phyloP scores from a whole-genome alignment of 2,797 vertebrate genomes.

The Mus minutoides region DNA sequence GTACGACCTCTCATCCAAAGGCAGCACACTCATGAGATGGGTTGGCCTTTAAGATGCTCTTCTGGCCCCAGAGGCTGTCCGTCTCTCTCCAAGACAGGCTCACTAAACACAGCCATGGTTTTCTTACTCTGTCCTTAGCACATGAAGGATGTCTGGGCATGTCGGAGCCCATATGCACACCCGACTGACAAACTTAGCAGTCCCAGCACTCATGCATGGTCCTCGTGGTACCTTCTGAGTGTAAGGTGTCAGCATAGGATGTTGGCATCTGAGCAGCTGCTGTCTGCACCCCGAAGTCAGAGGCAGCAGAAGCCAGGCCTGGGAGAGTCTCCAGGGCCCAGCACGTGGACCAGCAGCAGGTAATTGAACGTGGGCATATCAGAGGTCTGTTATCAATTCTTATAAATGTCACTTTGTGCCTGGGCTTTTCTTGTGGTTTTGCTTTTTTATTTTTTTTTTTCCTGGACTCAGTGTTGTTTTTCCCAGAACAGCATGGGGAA shows the following conservation, averaged over 20 bases:
- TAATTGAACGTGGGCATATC: not conserved
- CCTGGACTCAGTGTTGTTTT: not conserved
- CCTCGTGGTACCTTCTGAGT: not conserved
- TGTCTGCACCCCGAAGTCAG: not conserved
- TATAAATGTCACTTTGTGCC: not conserved
- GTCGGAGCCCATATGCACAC: no score
- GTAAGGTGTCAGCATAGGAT: not conserved
- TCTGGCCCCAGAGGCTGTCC: no score
- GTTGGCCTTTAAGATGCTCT: not conserved
- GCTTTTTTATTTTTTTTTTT: not conserved
- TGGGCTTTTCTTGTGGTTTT: not conserved
- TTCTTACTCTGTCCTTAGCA: not conserved
- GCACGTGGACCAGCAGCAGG: accelerated
- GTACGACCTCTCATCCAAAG: not conserved
- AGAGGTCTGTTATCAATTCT: slow-evolving; percentile 47
- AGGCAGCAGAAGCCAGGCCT: accelerated
- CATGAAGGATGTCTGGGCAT: not conserved
- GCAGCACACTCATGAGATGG: not conserved
- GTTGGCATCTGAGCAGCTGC: not conserved
- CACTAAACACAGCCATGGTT: no score
- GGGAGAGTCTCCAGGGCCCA: accelerated
- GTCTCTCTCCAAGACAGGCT: not conserved
- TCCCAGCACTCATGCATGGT: not conserved
- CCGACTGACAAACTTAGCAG: not conserved
- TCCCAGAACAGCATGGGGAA: not conserved